A percentile compares a stretch with the other conserved stretches of the same genome.
These are phyloP conservation scores for Dipodomys stephensi DNA, from an alignment of 2,113 vertebrate genomes.

Conservation along the genomic window DNA sequence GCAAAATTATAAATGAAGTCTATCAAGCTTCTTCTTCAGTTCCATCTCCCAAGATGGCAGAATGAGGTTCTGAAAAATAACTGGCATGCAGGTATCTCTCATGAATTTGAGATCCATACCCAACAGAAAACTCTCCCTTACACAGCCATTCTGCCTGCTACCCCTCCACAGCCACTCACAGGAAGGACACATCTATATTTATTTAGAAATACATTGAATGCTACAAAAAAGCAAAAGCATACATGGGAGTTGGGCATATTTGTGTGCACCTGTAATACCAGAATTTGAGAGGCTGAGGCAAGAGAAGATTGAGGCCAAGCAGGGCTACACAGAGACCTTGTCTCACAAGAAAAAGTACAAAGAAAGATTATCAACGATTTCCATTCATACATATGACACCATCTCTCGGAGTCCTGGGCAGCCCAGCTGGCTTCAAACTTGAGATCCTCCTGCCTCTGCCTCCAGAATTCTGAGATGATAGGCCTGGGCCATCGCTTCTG, in stretches of 20 bases:
- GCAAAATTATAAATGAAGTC: neutral
- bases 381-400: neutral
- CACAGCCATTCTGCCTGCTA: neutral
- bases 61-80: conserved; percentile 5
- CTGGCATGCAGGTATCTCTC: neutral
- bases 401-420: neutral
- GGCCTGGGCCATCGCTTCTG: neutral
- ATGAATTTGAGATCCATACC: neutral
- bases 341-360: neutral
- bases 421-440: neutral
- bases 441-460: neutral
- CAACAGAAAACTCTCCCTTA: neutral
- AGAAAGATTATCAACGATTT: neutral
- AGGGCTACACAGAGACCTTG: neutral
- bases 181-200: neutral
- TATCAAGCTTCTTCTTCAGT: neutral
- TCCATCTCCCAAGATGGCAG: neutral
- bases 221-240: neutral
- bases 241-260: too few relatives aligned
- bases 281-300: too few relatives aligned
- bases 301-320: too few relatives aligned
- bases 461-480: neutral
- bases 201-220: neutral
- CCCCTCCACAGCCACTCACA: neutral
- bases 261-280: too few relatives aligned